phyloP scores from a whole-genome alignment of 2,888 invertebrate species.

The Argyra leucocephala region DNA sequence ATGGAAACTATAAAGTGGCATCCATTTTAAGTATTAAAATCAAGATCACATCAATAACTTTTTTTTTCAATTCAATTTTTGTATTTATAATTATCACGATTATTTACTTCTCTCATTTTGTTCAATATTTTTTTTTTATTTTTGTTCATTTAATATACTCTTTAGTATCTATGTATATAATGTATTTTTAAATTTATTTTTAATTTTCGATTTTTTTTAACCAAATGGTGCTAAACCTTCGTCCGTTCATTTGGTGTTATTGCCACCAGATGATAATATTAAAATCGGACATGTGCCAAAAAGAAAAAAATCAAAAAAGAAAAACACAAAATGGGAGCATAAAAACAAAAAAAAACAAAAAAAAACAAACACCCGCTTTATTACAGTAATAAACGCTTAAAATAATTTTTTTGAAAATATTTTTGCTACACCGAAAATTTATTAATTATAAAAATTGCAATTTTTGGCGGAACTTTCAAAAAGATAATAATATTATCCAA shows the following conservation, averaged over 20 bases:
- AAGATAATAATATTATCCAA: no score
- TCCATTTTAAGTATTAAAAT: not conserved
- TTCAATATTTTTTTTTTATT: not conserved
- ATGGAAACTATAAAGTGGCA: conserved; percentile 1
- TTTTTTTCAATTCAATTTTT: not conserved
- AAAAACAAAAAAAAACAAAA: not conserved
- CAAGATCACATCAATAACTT: not conserved
- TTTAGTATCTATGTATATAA: no score
- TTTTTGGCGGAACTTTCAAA: not conserved
- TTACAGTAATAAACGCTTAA: not conserved
- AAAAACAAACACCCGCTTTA: not conserved
- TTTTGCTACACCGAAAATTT: not conserved
- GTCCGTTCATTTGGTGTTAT: conserved; percentile 1
- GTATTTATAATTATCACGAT: not conserved
- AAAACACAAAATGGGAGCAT: not conserved
- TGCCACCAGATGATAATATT: conserved; percentile 1
- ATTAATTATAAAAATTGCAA: not conserved
- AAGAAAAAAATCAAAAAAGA: not conserved
- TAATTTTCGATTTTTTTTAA: no score
- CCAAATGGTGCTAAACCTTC: not conserved
- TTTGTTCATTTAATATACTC: not conserved
- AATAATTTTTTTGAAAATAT: not conserved
- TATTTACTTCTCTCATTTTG: not conserved
- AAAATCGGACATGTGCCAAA: not conserved
- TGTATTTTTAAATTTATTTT: no score